Evolutionary conservation across 2,113 vertebrate species (phyloP), one percentile per base, ranked within the genome.

Genomic region (Phainopepla nitens): DNA sequence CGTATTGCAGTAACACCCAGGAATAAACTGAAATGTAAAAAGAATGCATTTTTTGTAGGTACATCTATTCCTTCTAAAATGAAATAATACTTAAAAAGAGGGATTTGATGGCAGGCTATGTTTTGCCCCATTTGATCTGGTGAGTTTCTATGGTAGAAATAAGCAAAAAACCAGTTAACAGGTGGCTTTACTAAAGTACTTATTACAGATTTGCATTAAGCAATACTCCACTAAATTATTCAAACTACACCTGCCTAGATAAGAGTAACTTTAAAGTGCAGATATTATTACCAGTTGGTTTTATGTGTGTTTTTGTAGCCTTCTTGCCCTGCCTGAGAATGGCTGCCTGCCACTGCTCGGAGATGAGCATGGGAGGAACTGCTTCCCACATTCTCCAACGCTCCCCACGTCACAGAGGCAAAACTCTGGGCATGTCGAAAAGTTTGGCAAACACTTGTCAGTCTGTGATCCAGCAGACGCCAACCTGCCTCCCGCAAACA

Each of bases 301-400:
- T 5, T 3, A 6, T 0, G 10, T 25, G 18, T 44, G 15, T 28
- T 65, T 57, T 56, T 16, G 51, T 8, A 44, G 31, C 28, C 25
- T 25, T 41, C 72, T 5, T 10, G 44, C 39, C 16, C 21, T 25
- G 69, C 27, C 39, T 33, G n/a, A 17, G 15, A 7, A 4, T 14
- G 39, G 23, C 0, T 2, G 2, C 13, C 3, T 17, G 70, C 47
- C 31, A 4, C 13, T 1, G 7, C 56, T 9, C 6, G 8, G 13
- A 39, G 60, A 7, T 0, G 2, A 35, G 35, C 53, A 3, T 0
- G 8, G 57, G 22, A 12, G 0, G 19, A 70, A 12, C 13, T 0
- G n/a, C n/a, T 25, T 6, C 72, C 58, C 2, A 1, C 1, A 1
- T 5, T 8, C 31, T 0, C 39, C 25, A 25, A 3, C 0, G 1